phyloP scores from a whole-genome alignment of 2,888 invertebrate species.

The Platynereis dumerilii region DNA sequence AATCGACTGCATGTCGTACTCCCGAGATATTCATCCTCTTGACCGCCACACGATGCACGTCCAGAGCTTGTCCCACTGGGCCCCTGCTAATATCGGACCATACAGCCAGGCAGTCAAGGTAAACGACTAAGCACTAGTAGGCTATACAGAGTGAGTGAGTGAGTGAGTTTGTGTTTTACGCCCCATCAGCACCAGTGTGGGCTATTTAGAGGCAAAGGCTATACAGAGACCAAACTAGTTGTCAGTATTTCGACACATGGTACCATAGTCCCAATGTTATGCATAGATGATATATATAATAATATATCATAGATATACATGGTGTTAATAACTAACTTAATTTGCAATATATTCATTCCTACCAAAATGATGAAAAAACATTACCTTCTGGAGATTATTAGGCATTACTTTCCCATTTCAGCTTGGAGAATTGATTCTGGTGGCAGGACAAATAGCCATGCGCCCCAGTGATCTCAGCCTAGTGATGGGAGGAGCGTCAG shows the following conservation, averaged over 20 bases:
- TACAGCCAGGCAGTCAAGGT: slow-evolving; percentile 92
- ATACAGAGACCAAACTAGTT: too few relatives aligned
- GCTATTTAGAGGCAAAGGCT: too few relatives aligned
- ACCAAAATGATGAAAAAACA: background rate
- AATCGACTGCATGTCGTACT: slow-evolving; percentile 45
- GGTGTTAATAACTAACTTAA: background rate
- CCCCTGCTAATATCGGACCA: slow-evolving; percentile 96
- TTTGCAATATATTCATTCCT: background rate
- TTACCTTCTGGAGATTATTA: background rate
- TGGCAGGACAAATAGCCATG: slow-evolving; percentile 91
- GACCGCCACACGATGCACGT: slow-evolving; percentile 80
- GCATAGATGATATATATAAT: background rate
- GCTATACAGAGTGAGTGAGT: too few relatives aligned
- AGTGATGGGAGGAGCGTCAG: slow-evolving; percentile 76
- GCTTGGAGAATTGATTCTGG: slow-evolving; percentile 67
- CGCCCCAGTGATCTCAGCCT: slow-evolving; percentile 82
- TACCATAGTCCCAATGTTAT: background rate
- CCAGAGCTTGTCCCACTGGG: slow-evolving; percentile 95
- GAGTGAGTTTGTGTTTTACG: too few relatives aligned
- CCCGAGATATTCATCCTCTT: background rate
- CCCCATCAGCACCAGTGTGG: too few relatives aligned
- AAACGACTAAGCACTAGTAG: too few relatives aligned
- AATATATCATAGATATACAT: background rate
- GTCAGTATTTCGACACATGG: too few relatives aligned
- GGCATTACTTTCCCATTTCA: background rate